phyloP scores from a whole-genome alignment of 2,113 vertebrate species.

The Peucedramus taeniatus region DNA sequence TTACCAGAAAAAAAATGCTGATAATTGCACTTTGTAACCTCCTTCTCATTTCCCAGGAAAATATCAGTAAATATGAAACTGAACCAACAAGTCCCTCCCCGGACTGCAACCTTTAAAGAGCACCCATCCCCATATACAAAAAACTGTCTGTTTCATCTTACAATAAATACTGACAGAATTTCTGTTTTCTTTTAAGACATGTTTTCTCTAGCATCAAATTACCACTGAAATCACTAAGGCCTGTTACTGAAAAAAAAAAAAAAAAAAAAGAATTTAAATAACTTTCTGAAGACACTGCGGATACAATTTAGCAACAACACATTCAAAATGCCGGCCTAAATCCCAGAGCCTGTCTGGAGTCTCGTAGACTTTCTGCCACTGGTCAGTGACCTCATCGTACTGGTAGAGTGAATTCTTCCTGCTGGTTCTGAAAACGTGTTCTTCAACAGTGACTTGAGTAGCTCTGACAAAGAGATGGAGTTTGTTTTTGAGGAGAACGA shows the following conservation, averaged over 20 bases:
- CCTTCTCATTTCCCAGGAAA: slow-evolving; percentile 70
- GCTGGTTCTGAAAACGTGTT: slow-evolving; percentile 97
- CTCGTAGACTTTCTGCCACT: slow-evolving; percentile 95
- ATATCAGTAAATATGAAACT: slow-evolving; percentile 64
- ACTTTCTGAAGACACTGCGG: slow-evolving; percentile 99
- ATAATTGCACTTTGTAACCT: slow-evolving; percentile 97
- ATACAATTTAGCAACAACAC: slow-evolving; percentile 98
- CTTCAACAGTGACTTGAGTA: slow-evolving; percentile 97
- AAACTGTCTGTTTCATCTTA: slow-evolving; percentile 64
- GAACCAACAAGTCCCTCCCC: slow-evolving; percentile 56
- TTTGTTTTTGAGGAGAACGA: slow-evolving; percentile 88
- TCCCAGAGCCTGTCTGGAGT: slow-evolving; percentile 98
- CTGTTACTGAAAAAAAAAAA: neutral
- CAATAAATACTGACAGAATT: slow-evolving; percentile 74
- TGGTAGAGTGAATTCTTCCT: slow-evolving; percentile 98
- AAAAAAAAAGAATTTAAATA: slow-evolving; percentile 74
- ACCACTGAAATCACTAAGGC: slow-evolving; percentile 58
- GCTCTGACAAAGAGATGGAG: slow-evolving; percentile 95
- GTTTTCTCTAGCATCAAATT: slow-evolving; percentile 55
- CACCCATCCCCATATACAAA: slow-evolving; percentile 77
- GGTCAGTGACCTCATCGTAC: slow-evolving; percentile 88
- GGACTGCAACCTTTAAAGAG: slow-evolving; percentile 85
- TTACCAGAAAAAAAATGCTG: slow-evolving; percentile 72
- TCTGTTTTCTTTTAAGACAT: slow-evolving; percentile 60
- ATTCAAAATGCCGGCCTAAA: slow-evolving; percentile 98